These are phyloP conservation scores for Acanthococcus lagerstroemiae DNA, from an alignment of 2,888 invertebrate species.

Conservation along the genomic window DNA sequence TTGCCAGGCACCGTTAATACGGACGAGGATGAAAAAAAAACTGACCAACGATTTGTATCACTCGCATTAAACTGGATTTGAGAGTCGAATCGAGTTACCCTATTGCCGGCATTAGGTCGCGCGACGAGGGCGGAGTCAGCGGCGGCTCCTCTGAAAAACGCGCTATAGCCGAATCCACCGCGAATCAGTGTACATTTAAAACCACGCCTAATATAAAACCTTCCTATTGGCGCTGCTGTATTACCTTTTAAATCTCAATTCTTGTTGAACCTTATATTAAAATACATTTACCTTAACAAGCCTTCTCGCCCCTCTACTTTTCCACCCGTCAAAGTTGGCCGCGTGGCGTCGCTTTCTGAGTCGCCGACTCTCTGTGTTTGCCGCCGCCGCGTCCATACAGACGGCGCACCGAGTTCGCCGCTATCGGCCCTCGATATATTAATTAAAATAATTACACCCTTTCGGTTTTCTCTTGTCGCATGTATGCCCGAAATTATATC, in stretches of 20 bases:
- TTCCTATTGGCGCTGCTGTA: conserved; percentile 27
- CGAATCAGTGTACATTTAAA: conserved; percentile 29
- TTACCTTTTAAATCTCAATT: conserved; percentile 29
- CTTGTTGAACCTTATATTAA: conserved; percentile 30
- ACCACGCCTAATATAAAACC: conserved; percentile 28
- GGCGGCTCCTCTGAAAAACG: conserved; percentile 14
- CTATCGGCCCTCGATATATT: conserved; percentile 23
- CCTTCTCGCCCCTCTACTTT: conserved; percentile 9
- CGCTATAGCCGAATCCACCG: conserved; percentile 15
- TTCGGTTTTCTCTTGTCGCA: background rate
- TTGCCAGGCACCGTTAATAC: no score
- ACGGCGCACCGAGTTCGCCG: conserved; percentile 11
- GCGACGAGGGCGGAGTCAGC: conserved; percentile 19
- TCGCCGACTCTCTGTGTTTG: no score
- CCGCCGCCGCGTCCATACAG: background rate
- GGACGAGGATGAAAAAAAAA: background rate
- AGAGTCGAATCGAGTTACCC: background rate
- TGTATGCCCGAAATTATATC: no score
- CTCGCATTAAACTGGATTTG: conserved; percentile 24
- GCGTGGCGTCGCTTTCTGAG: no score
- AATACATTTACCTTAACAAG: conserved; percentile 30
- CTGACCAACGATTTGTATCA: conserved; percentile 17
- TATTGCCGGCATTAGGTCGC: conserved; percentile 8
- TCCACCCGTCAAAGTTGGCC: conserved; percentile 4
- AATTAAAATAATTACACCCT: conserved; percentile 24